Conservation (phyloP, 2,797 vertebrate species). For the Synaphobranchus kaupii region DNA sequence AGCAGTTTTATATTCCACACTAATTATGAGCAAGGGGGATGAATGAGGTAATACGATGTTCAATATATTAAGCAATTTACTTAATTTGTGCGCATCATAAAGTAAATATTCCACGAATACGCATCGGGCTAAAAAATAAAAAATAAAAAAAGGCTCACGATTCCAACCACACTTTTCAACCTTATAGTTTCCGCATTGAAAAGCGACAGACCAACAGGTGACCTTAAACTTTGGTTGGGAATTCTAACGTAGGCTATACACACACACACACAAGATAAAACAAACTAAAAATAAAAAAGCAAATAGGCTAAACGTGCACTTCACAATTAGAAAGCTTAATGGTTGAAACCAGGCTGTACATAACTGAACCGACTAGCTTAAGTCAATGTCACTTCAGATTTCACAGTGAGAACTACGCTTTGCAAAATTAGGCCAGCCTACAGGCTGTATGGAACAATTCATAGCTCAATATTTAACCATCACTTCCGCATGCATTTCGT, state of each 20-base stretch:
- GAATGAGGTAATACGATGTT: not conserved
- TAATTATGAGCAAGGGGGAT: not conserved
- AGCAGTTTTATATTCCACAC: not conserved
- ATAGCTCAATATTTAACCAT: not conserved
- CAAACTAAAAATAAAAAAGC: not conserved
- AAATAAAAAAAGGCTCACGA: not conserved
- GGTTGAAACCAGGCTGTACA: not conserved
- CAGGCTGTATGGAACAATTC: not conserved
- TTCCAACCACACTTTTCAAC: not conserved
- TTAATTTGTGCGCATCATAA: not conserved
- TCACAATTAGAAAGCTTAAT: not conserved
- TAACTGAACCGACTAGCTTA: not conserved
- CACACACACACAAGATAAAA: not conserved
- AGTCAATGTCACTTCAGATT: not conserved
- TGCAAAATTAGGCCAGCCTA: not conserved
- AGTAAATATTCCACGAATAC: not conserved
- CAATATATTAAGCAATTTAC: not conserved
- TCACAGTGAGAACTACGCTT: not conserved
- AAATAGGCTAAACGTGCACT: not conserved
- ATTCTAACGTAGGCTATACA: too few species aligned
- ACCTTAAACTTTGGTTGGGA: not conserved
- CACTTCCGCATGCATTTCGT: constrained; percentile 10
- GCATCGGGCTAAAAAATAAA: not conserved
- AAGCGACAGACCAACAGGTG: not conserved
- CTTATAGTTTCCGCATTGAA: not conserved